A percentile compares a stretch with the other conserved stretches of the same genome.
Evolutionary conservation across 2,113 vertebrate species (phyloP).

Genomic region (Engystomops pustulosus): DNA sequence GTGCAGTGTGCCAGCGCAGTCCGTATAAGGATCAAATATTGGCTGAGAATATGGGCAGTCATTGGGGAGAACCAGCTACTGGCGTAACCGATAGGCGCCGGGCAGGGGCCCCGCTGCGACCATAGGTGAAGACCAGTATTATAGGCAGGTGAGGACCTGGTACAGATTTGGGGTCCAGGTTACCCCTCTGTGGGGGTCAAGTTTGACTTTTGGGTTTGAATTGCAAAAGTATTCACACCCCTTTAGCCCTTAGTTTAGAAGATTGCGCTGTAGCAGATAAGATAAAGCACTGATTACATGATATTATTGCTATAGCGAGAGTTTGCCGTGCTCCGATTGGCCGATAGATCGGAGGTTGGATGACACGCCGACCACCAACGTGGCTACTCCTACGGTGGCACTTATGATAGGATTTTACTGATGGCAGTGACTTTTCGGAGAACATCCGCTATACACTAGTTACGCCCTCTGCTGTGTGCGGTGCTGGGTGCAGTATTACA

Average conservation of each 20-base stretch:
- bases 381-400: background rate
- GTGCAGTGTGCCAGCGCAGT: background rate
- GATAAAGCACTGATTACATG: background rate
- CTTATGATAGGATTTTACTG: background rate
- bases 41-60: background rate
- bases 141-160: background rate
- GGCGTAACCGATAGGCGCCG: too few relatives aligned
- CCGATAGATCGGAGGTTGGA: background rate
- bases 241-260: background rate
- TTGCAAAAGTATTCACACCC: background rate
- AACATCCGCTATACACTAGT: background rate
- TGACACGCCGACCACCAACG: background rate
- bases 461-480: background rate
- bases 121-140: background rate
- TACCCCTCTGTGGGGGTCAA: too few relatives aligned
- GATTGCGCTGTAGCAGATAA: too few relatives aligned
- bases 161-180: background rate
- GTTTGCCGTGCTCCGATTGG: constrained; percentile 24
- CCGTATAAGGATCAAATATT: background rate
- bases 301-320: background rate
- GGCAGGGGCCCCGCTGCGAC: too few relatives aligned
- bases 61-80: too few relatives aligned
- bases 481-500: constrained; percentile 44
- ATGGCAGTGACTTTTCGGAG: constrained; percentile 10
- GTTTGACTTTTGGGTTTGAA: background rate